Base-by-base conservation (phyloP, 2,888 invertebrate species). In the Cryptosula pallasiana region DNA sequence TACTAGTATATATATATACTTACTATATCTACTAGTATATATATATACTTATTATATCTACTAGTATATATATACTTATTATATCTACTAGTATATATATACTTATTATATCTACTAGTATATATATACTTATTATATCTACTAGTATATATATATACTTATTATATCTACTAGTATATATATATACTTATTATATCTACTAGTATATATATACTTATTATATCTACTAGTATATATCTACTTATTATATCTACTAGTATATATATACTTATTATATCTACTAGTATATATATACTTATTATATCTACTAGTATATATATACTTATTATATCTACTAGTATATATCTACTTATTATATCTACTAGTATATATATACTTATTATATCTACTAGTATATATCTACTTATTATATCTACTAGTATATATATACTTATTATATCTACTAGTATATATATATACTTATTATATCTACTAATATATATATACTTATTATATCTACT, bases 381-480 rank as follows among this genome's bases (percentile, higher is more conserved):
- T 45, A 45, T 82, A 73, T 69, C 77, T 72, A 13, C 20, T 55
- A 34, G 16, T 36, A 1, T 63, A 25, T 55, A 3, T 16, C 55
- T 55, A 16, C 20, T 2, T 55, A 25, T 55, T 25, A n/a, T n/a
- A n/a, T n/a, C n/a, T n/a, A n/a, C n/a, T n/a, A 45, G 45, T 13
- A 5, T 13, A n/a, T n/a, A n/a, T n/a, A n/a, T n/a, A n/a, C n/a
- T n/a, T n/a, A 45, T 20, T 45, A 5, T 20, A 20, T 45, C 45
- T 45, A 45, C 45, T 45, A 45, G 45, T 45, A n/a, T n/a, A n/a
- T n/a, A n/a, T n/a, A n/a, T n/a, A n/a, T n/a, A n/a, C n/a, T n/a
- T n/a, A n/a, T n/a, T n/a, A n/a, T 82, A 73, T 69, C 77, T 72
- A 13, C 20, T 55, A 34, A 20, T 36, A 1, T 63, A 25, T 55